These are phyloP conservation scores for Zophobas morio DNA, from an alignment of 1,140 invertebrate genomes.

Conservation along the genomic window DNA sequence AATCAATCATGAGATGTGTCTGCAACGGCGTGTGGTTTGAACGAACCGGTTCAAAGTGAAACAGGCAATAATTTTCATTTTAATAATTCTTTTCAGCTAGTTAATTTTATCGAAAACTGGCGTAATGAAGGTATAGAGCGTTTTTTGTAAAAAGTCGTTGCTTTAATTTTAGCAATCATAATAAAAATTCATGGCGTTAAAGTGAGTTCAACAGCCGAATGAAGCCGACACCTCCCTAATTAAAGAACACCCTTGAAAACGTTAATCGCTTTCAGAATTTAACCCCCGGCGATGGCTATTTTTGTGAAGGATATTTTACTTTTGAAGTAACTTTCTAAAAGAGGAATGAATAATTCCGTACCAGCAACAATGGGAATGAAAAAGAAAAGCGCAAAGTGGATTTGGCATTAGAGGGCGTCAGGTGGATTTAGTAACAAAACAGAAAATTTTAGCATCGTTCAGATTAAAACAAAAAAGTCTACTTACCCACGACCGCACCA, in stretches of 20 bases:
- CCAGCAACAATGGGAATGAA: too few species aligned
- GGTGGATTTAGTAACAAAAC: too few species aligned
- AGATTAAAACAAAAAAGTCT: too few species aligned
- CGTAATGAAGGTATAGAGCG: not conserved
- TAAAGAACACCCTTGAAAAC: not conserved
- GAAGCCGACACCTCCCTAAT: not conserved
- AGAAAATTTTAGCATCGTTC: too few species aligned
- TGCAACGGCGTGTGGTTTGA: not conserved
- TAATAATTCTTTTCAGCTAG: not conserved
- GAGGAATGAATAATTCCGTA: too few species aligned
- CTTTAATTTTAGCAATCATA: conserved; percentile 1
- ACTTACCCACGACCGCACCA: too few species aligned
- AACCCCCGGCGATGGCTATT: not conserved
- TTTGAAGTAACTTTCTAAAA: too few species aligned
- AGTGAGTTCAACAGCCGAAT: not conserved
- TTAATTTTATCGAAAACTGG: not conserved
- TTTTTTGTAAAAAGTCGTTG: not conserved
- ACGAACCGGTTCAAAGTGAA: not conserved
- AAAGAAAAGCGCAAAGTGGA: too few species aligned
- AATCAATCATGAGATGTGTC: not conserved
- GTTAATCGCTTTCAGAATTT: not conserved
- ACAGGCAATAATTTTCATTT: not conserved
- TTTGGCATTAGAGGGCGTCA: too few species aligned
- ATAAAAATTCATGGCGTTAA: not conserved
- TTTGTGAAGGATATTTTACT: not conserved